Base-by-base conservation (phyloP, 2,113 vertebrate species). In the Cinclus mexicanus region DNA sequence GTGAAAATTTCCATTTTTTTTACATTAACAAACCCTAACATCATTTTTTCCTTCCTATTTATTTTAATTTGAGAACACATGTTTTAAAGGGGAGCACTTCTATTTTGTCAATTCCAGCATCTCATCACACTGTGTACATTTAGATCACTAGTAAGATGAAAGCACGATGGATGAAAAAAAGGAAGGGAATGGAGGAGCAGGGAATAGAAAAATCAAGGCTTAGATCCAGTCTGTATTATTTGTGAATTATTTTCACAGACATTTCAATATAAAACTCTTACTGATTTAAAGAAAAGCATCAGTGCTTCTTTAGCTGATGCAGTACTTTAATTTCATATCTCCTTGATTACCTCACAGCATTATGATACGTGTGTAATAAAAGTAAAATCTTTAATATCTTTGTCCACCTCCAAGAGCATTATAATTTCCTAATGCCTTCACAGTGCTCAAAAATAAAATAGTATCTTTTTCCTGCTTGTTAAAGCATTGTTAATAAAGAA, bases 311-410 rank as follows among this genome's bases (percentile, higher is more conserved):
- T 39, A 71, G 60, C 26, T 79, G n/a, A 31, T 44, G 9, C 44
- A 55, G 39, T 71, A 71, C 16, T 87, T 93, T 63, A 60, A 83
- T 91, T 89, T 80, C 47, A 31, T 78, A 46, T 59, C 23, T 74
- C 23, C 89, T 93, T 2, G 2, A 60, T 57, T 72, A 76, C 18
- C 44, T 94, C 39, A 69, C 25, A 75, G 61, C 2, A 1, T 37
- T 85, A 49, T 12, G 46, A 79, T 44, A 72, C 1, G 0, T 44
- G 22, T 61, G 46, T 52, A 89, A 82, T 68, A 89, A 86, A 92
- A 89, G 42, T 74, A 70, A 86, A 83, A 83, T 63, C 64, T 92
- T 90, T 92, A 89, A 75, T 59, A 92, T 63, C 37, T 29, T 82
- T 89, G 33, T 46, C 71, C 2, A 10, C 46, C 52, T 90, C 44